Evolutionary conservation across 1,140 invertebrate genomes (phyloP), one percentile per base, ranked within the genome.

Genomic region (Archivesica marissinica): DNA sequence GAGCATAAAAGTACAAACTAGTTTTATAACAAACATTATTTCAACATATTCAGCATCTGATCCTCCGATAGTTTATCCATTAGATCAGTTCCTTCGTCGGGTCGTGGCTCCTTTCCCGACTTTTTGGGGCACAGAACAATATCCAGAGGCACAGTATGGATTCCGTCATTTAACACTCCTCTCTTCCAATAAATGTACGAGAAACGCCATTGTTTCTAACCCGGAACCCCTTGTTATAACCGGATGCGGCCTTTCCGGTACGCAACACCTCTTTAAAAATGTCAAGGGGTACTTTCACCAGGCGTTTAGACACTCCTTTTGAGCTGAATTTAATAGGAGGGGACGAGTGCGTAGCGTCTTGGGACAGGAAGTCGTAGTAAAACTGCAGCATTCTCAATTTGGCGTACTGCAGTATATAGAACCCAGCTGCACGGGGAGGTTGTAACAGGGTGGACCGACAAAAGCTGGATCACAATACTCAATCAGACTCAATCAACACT

Each of bases 171-270:
- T 25, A 61, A 61, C 25, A 61, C 56, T 9, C 56, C 13, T 28
- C 56, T 61, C 23, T 61, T 61, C 9, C 56, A 61, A 61, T 61
- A 61, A 61, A 61, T 17, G 25, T 61, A 61, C 56, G 56, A 61
- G 25, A 61, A 9, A 61, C 25, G 13, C 56, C 56, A 25, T 61
- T 61, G 56, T 61, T 61, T n/a, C 56, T 15, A 9, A 61, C 56
- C 9, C 56, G 56, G 56, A 61, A 61, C 56, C 56, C 56, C 56
- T 61, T 61, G 25, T 61, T 61, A 28, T 25, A 25, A 17, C 56
- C 56, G 56, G 56, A 61, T 17, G 56, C 9, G 13, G 56, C 9
- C 15, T 61, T 61, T 61, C 56, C 56, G 56, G 56, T 61, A 13
- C 23, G 11, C 11, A 61, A 25, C 56, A 61, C 56, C 13, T 61